phyloP scores from a whole-genome alignment of 2,888 invertebrate species.

The Andrena bicolor region DNA sequence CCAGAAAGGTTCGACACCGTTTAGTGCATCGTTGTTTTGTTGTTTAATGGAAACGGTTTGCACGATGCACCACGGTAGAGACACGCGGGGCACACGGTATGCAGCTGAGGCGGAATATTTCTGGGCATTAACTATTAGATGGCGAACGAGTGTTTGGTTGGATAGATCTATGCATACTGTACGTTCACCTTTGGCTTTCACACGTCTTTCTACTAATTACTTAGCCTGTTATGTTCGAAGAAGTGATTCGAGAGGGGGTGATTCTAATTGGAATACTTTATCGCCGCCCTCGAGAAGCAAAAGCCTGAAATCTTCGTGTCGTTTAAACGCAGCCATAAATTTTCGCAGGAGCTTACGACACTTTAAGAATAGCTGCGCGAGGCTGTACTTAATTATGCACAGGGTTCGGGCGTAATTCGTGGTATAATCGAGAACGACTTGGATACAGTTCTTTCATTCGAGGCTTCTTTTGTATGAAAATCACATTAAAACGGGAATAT shows the following conservation, averaged over 20 bases:
- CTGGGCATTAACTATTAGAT: not conserved
- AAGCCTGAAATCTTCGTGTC: slow-evolving; percentile 17
- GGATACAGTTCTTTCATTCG: not conserved
- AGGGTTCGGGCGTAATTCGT: not conserved
- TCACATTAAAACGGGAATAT: not conserved
- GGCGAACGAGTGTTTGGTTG: too few species aligned
- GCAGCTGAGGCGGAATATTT: not conserved
- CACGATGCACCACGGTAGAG: slow-evolving; percentile 31
- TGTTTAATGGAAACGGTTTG: slow-evolving; percentile 23
- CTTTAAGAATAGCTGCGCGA: not conserved
- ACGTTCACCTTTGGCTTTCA: not conserved
- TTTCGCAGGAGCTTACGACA: not conserved
- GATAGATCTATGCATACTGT: too few species aligned
- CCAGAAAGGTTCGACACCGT: not conserved
- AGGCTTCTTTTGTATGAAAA: not conserved
- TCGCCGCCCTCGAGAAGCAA: slow-evolving; percentile 1
- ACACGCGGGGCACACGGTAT: not conserved
- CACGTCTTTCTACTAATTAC: not conserved
- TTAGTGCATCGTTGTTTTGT: slow-evolving; percentile 2
- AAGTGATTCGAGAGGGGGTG: not conserved
- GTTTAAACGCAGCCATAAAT: slow-evolving; percentile 33
- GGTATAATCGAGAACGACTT: not conserved
- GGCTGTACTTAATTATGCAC: not conserved
- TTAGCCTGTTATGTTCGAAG: not conserved
- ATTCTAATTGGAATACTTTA: slow-evolving; percentile 27